Evolutionary conservation across 2,888 invertebrate genomes (phyloP).

Genomic region (Spialia ferax): DNA sequence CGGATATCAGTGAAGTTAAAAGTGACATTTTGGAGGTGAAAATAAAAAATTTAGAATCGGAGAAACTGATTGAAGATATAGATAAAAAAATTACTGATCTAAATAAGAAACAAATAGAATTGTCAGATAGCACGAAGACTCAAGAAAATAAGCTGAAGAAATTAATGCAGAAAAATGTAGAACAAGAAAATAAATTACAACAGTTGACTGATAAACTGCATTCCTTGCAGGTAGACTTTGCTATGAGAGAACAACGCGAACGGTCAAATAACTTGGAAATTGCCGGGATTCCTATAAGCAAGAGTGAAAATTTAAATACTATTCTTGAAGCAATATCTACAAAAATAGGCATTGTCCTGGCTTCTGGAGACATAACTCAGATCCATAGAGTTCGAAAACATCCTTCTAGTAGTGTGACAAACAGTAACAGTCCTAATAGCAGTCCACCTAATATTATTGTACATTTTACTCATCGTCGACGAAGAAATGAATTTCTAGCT

Average conservation of each 20-base stretch:
- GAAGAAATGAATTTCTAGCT: background rate
- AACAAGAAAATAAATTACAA: background rate
- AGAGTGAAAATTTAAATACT: background rate
- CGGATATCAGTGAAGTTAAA: background rate
- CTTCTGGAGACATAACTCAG: background rate
- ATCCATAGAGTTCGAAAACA: background rate
- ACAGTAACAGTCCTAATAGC: background rate
- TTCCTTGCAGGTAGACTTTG: background rate
- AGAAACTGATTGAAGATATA: background rate
- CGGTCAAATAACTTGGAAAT: background rate
- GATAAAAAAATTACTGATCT: background rate
- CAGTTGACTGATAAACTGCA: background rate
- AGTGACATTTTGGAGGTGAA: background rate
- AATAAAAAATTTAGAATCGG: background rate
- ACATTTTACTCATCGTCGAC: background rate
- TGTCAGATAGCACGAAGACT: background rate
- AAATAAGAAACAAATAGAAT: slow-evolving; percentile 4
- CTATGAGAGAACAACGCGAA: background rate
- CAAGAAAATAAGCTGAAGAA: background rate
- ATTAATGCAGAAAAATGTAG: background rate
- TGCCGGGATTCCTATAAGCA: background rate
- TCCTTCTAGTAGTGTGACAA: background rate
- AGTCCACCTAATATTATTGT: background rate
- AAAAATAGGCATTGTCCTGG: background rate
- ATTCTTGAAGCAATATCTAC: background rate